Evolutionary conservation across 2,888 invertebrate species (phyloP), one percentile per base, ranked within the genome.

Genomic region (Andrena marginata): DNA sequence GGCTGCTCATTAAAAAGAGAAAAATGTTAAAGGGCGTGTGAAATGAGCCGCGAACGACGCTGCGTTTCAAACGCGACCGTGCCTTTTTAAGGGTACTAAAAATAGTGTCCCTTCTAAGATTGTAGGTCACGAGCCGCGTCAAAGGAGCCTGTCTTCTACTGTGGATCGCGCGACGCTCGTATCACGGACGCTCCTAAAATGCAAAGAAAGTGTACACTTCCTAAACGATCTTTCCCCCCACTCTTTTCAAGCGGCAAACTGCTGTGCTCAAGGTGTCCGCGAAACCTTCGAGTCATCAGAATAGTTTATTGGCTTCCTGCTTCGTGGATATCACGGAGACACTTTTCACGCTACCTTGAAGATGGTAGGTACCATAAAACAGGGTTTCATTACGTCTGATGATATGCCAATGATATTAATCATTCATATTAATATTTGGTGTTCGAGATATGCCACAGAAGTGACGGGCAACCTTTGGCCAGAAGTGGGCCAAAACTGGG

Each of bases 121-220:
- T 92, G 89, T 93, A 90, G 93, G 92, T 93, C 93, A 92, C 84
- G 89, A 80, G 86, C 84, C 78, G 82, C 80, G 67, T 89, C 85
- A 90, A 90, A 90, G 87, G 54, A 70, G 72, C 56, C 56, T 78
- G 72, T 56, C 69, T 75, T 69, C 26, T 65, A 67, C 48, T 48
- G 31, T 8, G 63, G 16, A 42, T 35, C 64, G 54, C 29, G 20
- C 63, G 51, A 42, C 42, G 51, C 49, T 26, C 31, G 13, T 59
- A 75, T 67, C 73, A 71, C 78, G 59, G 60, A 67, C 73, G 76
- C 70, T 76, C 69, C 76, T 59, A 63, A 88, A 73, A 84, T 63
- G 79, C 72, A 80, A 63, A 62, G 72, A 70, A 60, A 69, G 73
- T 82, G 82, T 79, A 76, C 82, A 78, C 76, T 82, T 70, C 71